Base-by-base conservation (phyloP, 2,113 vertebrate genomes). In the Leptocoma aspasia region DNA sequence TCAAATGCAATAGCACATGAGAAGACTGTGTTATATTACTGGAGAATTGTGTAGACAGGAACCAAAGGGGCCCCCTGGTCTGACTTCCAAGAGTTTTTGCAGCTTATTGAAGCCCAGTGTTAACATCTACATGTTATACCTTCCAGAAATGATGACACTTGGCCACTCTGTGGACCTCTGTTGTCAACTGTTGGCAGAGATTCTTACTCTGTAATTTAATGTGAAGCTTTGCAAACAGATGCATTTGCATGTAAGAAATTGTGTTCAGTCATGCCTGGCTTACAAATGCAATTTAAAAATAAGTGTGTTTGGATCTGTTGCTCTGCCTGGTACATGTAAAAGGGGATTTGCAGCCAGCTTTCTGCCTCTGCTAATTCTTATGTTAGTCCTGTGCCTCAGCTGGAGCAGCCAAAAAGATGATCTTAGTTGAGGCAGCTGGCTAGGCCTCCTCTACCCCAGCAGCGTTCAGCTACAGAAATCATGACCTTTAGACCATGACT, bases 81-180 rank as follows among this genome's bases (percentile, higher is more conserved):
- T 53, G 47, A 77, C 19, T 90, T 94, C 76, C 92, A 96, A 89
- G 76, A 81, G 59, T 10, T 44, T 89, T 56, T 88, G 37, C n/a
- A 86, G 52, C 23, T 91, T 91, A 82, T 42, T 94, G 83, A 87
- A 94, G 57, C 60, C 77, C 85, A 53, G 0, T 83, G 53, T 84
- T 93, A 93, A 70, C 35, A 71, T 95, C 85, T 77, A 93, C 20
- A 41, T 57, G 37, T 41, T 86, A 33, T 93, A 86, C 45, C 88
- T 93, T 93, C 85, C 88, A 93, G 93, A 93, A 95, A 89, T n/a
- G 27, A 87, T 95, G 92, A 94, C 85, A 80, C 31, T 87, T 95
- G 90, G 95, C 93, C 82, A 88, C 64, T 70, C 52, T 56, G 39
- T 71, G 64, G 84, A 92, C 90, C 82, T 96, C 60, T 80, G 47